Base-by-base conservation (phyloP, 2,797 vertebrate genomes). In the Pipistrellus nathusii region DNA sequence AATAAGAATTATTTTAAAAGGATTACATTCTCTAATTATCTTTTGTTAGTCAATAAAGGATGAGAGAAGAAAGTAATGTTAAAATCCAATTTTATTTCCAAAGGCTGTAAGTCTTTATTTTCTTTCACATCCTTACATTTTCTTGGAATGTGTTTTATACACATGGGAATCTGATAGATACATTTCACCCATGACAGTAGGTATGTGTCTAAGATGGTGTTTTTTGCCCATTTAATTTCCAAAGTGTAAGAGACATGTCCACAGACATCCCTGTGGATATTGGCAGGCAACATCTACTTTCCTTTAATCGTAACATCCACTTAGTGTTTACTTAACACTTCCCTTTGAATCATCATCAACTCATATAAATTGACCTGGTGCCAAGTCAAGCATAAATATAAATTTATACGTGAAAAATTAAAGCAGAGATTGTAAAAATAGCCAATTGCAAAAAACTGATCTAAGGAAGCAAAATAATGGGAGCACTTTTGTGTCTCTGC, bases 271-370 rank as follows among this genome's bases (percentile, higher is more conserved):
- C 53, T 30, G 38, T 9, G 46, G 46, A 6, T 59, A 14, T 44
- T 21, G 51, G 21, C 30, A 44, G 5, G 84, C 13, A 71, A 17
- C 25, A 5, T 48, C 35, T 53, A 20, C 8, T 21, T 76, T 23
- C 3, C 20, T 85, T 85, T 85, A 44, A 57, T 77, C 21, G 66
- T 12, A 27, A 32, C 23, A 85, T 5, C 11, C 9, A 53, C 6
- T 82, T 53, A 46, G 11, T 59, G 62, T 41, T 77, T 91, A 92
- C 78, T 77, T 85, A 48, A 73, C 21, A 51, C 25, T 84, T 92
- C 57, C 8, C 15, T 72, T 64, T 17, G 41, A 64, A 35, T 81
- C 5, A 30, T 62, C 25, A 77, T 59, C 78, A 84, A 64, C 57
- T 35, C 44, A 6, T 12, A 83, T 32, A 82, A 68, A 73, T 68